Base-by-base conservation (phyloP, 2,113 vertebrate species). In the Aegithalos caudatus region DNA sequence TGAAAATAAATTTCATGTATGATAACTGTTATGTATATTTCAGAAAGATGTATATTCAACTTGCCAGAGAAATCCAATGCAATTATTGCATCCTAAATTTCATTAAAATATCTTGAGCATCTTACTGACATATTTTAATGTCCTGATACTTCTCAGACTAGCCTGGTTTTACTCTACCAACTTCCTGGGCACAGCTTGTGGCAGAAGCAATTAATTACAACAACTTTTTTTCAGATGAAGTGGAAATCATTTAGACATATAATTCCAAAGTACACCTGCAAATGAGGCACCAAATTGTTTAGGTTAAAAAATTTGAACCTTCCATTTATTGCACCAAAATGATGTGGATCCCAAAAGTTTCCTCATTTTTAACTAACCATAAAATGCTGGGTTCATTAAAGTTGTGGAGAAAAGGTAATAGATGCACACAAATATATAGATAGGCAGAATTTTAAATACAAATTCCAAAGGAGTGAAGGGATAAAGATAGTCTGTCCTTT, bases 1-100 rank as follows among this genome's bases (percentile, higher is more conserved):
- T 72, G 84, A 87, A 91, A 96, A 85, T 92, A 90, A 82, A 80
- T 94, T 87, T 87, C 5, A 19, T 57, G 20, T 76, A 53, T 82
- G 72, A 61, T 86, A 92, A 78, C 40, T 56, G 7, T 69, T 92
- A 44, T n/a, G 23, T 64, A n/a, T 95, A 61, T 89, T 90, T 89
- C 50, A 73, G 42, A 91, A 88, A 72, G 14, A 72, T 25, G 4
- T 35, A 71, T 40, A 16, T 86, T 92, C 71, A 58, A 35, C 56
- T 77, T 86, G 35, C 35, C 7, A 31, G 60, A 81, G 85, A 91
- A 92, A 73, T 85, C 27, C 42, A 88, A 42, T 40, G 21, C 20
- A 51, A 51, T 92, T 88, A 93, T 37, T 91, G 12, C 42, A 82
- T 91, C 58, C 54, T 73, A 82, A 95, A 73, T 85, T 56, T 85